These are phyloP conservation scores for Eristalinus aeneus DNA, from an alignment of 2,888 invertebrate genomes.

Conservation along the genomic window DNA sequence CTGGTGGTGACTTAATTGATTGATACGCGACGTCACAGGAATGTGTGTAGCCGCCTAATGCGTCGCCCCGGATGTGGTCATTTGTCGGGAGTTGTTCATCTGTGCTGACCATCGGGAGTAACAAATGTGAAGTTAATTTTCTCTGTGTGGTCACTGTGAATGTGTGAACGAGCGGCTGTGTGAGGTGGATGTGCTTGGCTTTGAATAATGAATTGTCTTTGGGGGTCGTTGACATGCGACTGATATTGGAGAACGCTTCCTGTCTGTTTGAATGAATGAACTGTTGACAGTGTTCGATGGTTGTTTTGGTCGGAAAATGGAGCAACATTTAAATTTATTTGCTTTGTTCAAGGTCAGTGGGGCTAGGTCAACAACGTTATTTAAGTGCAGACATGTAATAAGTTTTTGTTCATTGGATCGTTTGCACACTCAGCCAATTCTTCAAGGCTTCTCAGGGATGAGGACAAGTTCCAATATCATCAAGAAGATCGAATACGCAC, in stretches of 20 bases:
- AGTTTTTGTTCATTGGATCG: too few species aligned
- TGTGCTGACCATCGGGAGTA: neutral
- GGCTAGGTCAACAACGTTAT: neutral
- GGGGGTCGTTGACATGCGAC: neutral
- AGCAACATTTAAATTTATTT: neutral
- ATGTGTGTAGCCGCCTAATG: constrained; percentile 27
- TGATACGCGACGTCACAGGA: constrained; percentile 53
- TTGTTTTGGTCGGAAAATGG: neutral
- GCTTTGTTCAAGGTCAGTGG: neutral
- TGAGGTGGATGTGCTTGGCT: constrained; percentile 17
- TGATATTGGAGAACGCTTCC: neutral
- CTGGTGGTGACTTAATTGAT: constrained; percentile 62
- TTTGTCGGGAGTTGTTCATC: constrained; percentile 15
- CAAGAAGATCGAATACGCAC: too few species aligned
- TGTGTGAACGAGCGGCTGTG: neutral
- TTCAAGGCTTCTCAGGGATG: too few species aligned
- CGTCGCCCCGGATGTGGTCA: constrained; percentile 26
- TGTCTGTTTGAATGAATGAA: neutral
- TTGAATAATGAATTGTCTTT: constrained; percentile 21
- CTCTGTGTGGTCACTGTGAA: neutral
- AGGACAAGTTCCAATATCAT: too few species aligned
- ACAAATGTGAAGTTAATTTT: neutral
- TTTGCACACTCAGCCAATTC: too few species aligned
- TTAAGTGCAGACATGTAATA: too few species aligned
- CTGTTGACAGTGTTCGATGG: neutral